These are phyloP conservation scores for Cerastis leucographa DNA, from an alignment of 2,888 invertebrate species.

Conservation along the genomic window DNA sequence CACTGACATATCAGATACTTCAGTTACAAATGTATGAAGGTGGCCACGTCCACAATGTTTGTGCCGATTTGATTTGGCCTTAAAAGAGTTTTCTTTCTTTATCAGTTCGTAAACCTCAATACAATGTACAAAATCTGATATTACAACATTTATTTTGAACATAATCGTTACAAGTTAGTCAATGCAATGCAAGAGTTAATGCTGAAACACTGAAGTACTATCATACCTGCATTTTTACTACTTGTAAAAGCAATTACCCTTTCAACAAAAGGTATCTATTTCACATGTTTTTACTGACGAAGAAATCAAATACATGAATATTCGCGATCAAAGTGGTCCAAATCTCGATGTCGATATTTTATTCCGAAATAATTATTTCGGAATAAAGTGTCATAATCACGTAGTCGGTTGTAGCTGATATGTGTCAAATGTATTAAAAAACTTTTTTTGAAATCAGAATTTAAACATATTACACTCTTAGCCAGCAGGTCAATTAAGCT, in stretches of 20 bases:
- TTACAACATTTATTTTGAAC: background rate
- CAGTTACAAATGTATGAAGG: background rate
- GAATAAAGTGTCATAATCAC: no score
- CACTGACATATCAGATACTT: background rate
- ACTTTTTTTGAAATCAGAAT: background rate
- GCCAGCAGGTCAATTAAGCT: no score
- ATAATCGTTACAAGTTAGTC: background rate
- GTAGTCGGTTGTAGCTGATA: conserved; percentile 19
- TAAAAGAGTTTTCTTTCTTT: background rate
- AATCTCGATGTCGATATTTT: conserved; percentile 27
- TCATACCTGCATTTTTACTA: background rate
- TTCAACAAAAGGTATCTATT: conserved; percentile 1
- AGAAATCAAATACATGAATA: conserved; percentile 18
- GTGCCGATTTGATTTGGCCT: background rate
- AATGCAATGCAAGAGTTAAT: background rate
- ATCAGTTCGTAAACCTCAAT: background rate
- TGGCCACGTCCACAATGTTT: background rate
- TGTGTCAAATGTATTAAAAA: conserved; percentile 30
- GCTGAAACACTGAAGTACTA: background rate
- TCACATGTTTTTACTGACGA: conserved; percentile 16
- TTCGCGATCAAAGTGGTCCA: conserved; percentile 34
- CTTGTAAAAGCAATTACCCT: background rate
- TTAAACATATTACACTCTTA: background rate
- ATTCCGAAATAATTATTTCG: conserved; percentile 44
- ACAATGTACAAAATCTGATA: background rate